These are phyloP conservation scores for Podilymbus podiceps DNA, from an alignment of 2,113 vertebrate genomes.

Conservation along the genomic window DNA sequence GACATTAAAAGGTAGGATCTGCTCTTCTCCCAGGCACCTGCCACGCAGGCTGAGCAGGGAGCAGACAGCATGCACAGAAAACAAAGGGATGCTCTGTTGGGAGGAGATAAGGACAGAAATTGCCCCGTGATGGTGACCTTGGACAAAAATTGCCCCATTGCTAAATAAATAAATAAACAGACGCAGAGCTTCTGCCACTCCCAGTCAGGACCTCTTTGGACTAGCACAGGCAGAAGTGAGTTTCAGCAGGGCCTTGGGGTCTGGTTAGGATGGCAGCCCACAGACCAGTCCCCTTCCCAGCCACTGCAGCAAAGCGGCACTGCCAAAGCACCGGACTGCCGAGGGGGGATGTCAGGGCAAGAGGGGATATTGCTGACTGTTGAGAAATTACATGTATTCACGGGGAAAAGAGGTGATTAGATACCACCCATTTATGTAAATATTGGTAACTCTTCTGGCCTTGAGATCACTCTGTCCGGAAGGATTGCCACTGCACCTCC, in stretches of 20 bases:
- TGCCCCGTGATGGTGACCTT: neutral
- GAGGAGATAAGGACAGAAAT: neutral
- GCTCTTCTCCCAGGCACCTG: neutral
- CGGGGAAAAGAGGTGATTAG: neutral
- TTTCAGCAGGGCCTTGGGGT: neutral
- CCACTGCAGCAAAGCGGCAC: neutral
- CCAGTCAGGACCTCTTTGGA: neutral
- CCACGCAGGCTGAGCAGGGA: neutral
- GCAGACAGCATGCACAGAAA: neutral
- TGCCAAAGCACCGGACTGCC: neutral
- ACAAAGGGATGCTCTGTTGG: neutral
- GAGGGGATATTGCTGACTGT: fast-evolving
- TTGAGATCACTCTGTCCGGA: neutral
- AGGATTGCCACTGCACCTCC: neutral
- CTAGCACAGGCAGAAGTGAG: neutral
- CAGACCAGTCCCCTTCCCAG: fast-evolving
- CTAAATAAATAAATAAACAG: neutral
- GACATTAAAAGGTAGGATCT: neutral
- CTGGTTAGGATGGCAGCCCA: neutral
- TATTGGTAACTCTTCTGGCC: neutral
- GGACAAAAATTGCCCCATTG: neutral
- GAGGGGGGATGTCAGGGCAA: neutral
- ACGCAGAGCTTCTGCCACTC: neutral
- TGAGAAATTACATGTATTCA: neutral
- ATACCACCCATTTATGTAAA: neutral